Evolutionary conservation across 2,888 invertebrate genomes (phyloP).

Genomic region (Microctonus hyperodae): DNA sequence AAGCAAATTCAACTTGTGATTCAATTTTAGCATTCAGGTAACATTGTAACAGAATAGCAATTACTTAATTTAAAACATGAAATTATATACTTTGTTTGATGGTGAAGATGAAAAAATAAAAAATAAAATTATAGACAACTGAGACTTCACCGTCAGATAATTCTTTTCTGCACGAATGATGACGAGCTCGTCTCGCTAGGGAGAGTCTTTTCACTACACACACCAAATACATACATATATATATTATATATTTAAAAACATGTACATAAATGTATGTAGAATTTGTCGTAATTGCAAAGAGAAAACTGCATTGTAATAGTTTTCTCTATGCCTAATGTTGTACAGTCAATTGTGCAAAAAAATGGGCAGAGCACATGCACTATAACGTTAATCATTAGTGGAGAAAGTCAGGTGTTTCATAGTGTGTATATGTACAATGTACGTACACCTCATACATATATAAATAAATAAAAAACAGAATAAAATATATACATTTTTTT

Average conservation of each 20-base stretch:
- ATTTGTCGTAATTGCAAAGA: constrained; percentile 10
- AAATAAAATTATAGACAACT: background rate
- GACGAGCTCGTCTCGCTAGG: constrained; percentile 23
- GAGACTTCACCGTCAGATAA: background rate
- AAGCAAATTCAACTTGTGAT: too few relatives aligned
- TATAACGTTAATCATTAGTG: background rate
- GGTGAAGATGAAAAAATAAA: background rate
- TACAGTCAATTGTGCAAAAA: constrained; percentile 27
- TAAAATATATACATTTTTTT: too few relatives aligned
- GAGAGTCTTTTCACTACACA: constrained; percentile 19
- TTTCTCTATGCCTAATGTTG: constrained; percentile 17
- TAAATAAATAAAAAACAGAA: background rate
- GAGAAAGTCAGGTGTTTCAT: constrained; percentile 12
- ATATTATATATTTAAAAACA: background rate
- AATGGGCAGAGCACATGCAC: background rate
- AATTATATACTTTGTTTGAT: background rate
- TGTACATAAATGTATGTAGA: background rate
- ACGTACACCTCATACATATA: background rate
- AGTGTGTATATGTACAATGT: background rate
- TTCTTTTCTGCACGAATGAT: constrained; percentile 10
- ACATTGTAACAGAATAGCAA: background rate
- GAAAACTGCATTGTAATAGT: constrained; percentile 14
- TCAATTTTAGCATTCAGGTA: background rate
- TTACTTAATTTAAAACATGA: background rate
- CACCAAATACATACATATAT: background rate